A percentile compares a stretch with the other conserved stretches of the same genome.
phyloP scores from a whole-genome alignment of 2,888 invertebrate species.

The Conistra vaccinii region DNA sequence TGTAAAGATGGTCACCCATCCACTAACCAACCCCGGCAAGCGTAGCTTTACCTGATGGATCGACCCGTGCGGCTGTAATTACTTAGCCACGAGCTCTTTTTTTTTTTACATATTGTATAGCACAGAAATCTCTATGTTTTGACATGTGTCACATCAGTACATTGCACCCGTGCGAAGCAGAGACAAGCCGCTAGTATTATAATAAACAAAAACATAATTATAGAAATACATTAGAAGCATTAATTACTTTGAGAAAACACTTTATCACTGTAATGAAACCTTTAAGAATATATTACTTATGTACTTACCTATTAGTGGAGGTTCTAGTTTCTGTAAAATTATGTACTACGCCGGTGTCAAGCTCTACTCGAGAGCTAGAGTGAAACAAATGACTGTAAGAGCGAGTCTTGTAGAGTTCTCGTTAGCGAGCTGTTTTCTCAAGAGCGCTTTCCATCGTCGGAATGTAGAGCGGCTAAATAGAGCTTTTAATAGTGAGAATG shows the following conservation, averaged over 20 bases:
- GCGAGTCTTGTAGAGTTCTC: conserved; percentile 38
- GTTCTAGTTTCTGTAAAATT: background rate
- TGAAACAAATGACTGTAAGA: conserved; percentile 43
- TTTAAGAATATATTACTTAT: background rate
- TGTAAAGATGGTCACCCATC: too few species aligned
- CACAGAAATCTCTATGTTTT: too few species aligned
- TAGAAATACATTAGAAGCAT: background rate
- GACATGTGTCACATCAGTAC: too few species aligned
- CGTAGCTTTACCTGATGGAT: too few species aligned
- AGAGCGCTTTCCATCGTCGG: conserved; percentile 32
- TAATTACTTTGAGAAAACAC: background rate
- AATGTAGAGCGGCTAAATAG: conserved; percentile 44
- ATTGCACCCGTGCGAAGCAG: too few species aligned
- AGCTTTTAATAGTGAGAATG: conserved; percentile 31
- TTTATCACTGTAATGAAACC: background rate
- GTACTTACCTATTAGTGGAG: background rate
- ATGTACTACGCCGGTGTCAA: conserved; percentile 26
- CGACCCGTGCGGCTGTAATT: too few species aligned
- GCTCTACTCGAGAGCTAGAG: conserved; percentile 15
- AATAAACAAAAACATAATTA: background rate
- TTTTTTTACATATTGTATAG: too few species aligned
- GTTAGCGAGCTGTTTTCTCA: conserved; percentile 46
- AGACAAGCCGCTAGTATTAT: background rate
- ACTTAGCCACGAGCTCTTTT: too few species aligned
- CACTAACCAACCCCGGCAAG: too few species aligned